Evolutionary conservation across 1,140 invertebrate genomes (phyloP).

Genomic region (Fopius arisanus): DNA sequence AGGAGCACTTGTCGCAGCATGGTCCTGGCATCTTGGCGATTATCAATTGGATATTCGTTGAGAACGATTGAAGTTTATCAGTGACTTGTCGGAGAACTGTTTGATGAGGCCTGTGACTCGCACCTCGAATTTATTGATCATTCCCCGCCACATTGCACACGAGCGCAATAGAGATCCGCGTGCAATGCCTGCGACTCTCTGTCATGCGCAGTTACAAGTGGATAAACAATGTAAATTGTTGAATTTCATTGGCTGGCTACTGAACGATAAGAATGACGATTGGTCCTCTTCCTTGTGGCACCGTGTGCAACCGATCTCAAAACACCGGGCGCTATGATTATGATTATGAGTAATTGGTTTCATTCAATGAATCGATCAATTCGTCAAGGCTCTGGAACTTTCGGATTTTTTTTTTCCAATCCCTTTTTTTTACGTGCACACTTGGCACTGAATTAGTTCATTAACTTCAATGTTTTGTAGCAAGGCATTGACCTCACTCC

Average conservation of each 20-base stretch:
- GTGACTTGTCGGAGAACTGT: conserved; percentile 18
- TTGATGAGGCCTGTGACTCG: conserved; percentile 28
- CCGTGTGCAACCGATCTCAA: conserved; percentile 19
- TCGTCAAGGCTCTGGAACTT: conserved; percentile 18
- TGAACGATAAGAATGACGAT: conserved; percentile 17
- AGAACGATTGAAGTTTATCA: not conserved
- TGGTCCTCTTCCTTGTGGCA: not conserved
- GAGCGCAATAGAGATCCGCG: conserved; percentile 40
- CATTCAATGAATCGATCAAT: not conserved
- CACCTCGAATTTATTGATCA: conserved; percentile 59
- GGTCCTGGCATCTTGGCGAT: conserved; percentile 54
- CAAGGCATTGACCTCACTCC: not conserved
- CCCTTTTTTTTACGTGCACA: not conserved
- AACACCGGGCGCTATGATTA: conserved; percentile 3
- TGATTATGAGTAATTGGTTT: conserved; percentile 2
- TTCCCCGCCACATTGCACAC: conserved; percentile 41
- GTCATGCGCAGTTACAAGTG: conserved; percentile 48
- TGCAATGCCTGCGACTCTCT: conserved; percentile 49
- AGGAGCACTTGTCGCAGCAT: conserved; percentile 54
- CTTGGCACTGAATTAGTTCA: not conserved
- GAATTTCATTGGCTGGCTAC: not conserved
- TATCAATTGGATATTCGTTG: conserved; percentile 14
- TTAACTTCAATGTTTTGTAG: not conserved
- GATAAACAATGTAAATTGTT: not conserved
- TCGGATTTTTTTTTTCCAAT: not conserved